Percentiles rank a stretch among this genome's conserved stretches.
These are phyloP conservation scores for Mesocentrotus franciscanus DNA, from an alignment of 53 echinoderm and acorn worm genomes.

Conservation along the genomic window DNA sequence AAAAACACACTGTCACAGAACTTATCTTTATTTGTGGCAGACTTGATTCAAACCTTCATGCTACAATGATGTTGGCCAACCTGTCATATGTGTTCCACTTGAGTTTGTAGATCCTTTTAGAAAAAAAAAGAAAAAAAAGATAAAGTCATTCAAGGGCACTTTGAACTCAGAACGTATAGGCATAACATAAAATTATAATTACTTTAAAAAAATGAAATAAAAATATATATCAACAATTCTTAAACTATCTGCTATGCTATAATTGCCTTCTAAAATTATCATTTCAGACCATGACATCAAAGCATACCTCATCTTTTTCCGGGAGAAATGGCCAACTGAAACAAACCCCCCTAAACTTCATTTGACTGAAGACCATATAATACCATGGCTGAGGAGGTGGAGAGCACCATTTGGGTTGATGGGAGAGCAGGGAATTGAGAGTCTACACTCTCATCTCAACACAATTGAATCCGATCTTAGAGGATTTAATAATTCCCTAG, in stretches of 20 bases:
- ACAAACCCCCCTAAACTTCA: background rate
- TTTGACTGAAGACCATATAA: background rate
- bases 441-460: background rate
- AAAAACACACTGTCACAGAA: background rate
- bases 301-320: background rate
- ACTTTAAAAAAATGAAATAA: too few species aligned
- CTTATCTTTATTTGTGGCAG: background rate
- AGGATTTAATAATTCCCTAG: background rate
- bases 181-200: too few species aligned
- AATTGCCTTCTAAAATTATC: too few species aligned
- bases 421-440: background rate
- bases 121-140: too few species aligned
- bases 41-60: background rate
- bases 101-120: too few species aligned
- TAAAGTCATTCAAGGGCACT: too few species aligned
- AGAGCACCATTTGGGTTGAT: background rate
- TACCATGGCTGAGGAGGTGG: background rate
- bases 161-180: too few species aligned
- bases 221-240: too few species aligned
- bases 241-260: too few species aligned
- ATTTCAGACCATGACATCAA: background rate
- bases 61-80: too few species aligned
- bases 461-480: background rate
- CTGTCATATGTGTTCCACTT: too few species aligned
- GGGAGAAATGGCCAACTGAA: too few species aligned